Conservation (phyloP, 2,113 vertebrate species). For the Emydura subglobosa region DNA sequence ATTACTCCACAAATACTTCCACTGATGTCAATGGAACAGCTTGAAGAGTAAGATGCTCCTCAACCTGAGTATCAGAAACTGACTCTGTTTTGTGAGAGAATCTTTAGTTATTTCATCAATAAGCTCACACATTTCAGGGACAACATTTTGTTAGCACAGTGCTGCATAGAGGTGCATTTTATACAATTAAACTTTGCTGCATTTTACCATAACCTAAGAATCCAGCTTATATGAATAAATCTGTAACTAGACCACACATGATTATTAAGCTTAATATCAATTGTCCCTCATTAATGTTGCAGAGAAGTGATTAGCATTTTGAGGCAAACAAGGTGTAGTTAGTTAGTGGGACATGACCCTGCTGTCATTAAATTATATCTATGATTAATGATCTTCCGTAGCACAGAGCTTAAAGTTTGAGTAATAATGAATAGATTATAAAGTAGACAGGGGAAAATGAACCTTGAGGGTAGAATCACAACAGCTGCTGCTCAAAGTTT, state of each 20-base stretch:
- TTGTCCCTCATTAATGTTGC: slow-evolving; percentile 90
- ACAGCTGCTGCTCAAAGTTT: slow-evolving; percentile 50
- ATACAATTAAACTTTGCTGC: neutral
- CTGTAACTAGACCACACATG: slow-evolving; percentile 71
- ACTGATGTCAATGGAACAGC: rapidly evolving
- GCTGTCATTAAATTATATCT: slow-evolving; percentile 98
- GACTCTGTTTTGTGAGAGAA: neutral
- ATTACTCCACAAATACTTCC: rapidly evolving
- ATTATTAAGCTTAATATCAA: slow-evolving; percentile 78
- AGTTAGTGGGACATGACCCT: slow-evolving; percentile 93
- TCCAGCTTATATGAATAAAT: slow-evolving; percentile 69
- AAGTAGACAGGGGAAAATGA: slow-evolving; percentile 49
- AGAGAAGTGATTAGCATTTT: slow-evolving; percentile 97
- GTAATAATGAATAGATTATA: slow-evolving; percentile 68
- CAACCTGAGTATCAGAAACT: rapidly evolving
- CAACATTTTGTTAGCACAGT: neutral
- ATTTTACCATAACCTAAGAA: slow-evolving; percentile 55
- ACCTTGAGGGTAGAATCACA: slow-evolving; percentile 45
- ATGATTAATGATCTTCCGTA: slow-evolving; percentile 99
- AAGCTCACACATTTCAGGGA: rapidly evolving
- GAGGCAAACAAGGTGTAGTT: slow-evolving; percentile 96
- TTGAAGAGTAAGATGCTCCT: rapidly evolving
- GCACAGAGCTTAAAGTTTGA: slow-evolving; percentile 84
- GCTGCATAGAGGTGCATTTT: neutral
- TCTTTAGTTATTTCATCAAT: neutral